phyloP scores from a whole-genome alignment of 1,140 invertebrate species.

The Metaphire vulgaris region DNA sequence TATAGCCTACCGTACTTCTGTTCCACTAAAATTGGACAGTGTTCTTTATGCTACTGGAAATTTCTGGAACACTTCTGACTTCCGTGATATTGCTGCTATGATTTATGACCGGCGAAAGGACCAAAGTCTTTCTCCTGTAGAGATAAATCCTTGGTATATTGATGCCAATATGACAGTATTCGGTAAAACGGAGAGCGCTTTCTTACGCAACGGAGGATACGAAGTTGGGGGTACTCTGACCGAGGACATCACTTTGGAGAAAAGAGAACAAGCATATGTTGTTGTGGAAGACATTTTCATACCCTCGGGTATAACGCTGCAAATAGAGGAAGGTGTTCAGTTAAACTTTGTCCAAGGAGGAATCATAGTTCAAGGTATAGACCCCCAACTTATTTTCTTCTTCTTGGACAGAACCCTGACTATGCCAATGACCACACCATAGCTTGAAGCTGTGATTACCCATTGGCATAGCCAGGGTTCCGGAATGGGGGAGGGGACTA shows the following conservation, averaged over 20 bases:
- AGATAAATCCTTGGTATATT: slow-evolving; percentile 9
- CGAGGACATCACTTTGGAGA: slow-evolving; percentile 6
- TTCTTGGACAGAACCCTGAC: too few relatives aligned
- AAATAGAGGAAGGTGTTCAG: slow-evolving; percentile 13
- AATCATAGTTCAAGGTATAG: slow-evolving; percentile 24
- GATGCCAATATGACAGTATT: neutral
- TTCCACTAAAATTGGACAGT: neutral
- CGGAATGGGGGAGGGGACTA: too few relatives aligned
- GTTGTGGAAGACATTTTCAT: slow-evolving; percentile 25
- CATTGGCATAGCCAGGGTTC: too few relatives aligned
- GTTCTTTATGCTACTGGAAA: neutral
- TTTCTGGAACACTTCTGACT: neutral
- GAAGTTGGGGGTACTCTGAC: slow-evolving; percentile 13
- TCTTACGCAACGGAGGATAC: neutral
- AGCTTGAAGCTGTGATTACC: too few relatives aligned
- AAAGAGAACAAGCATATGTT: slow-evolving; percentile 8
- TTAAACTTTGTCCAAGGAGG: slow-evolving; percentile 19
- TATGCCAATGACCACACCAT: too few relatives aligned
- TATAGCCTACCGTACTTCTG: neutral
- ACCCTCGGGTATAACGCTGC: slow-evolving; percentile 12
- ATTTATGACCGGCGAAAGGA: slow-evolving; percentile 14
- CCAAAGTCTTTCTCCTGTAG: neutral
- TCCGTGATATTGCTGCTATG: neutral
- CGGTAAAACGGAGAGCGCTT: neutral
- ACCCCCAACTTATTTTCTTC: too few relatives aligned